phyloP scores from a whole-genome alignment of 1,140 invertebrate genomes.

The Papilio glaucus region DNA sequence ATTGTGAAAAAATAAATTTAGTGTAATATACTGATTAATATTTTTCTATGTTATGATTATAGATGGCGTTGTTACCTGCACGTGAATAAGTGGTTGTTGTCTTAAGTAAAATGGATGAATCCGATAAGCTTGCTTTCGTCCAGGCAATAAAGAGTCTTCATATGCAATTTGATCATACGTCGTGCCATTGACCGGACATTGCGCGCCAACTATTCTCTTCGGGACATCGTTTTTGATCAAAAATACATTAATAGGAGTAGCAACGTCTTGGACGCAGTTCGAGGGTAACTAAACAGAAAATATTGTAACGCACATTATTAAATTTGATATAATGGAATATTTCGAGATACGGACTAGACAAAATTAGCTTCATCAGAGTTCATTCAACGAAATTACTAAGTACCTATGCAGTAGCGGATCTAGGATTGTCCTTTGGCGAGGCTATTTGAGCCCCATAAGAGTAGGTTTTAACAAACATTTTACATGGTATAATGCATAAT shows the following conservation, averaged over 20 bases:
- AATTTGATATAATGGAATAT: not conserved
- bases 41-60: not conserved
- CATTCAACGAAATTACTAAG: too few species aligned
- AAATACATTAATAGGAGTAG: constrained; percentile 60
- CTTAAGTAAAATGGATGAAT: constrained; percentile 78
- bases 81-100: constrained; percentile 58
- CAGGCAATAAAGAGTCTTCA: constrained; percentile 73
- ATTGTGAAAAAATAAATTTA: not conserved
- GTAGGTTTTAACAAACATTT: too few species aligned
- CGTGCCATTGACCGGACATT: constrained; percentile 68
- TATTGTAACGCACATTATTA: constrained; percentile 16
- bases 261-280: constrained; percentile 59
- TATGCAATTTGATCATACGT: constrained; percentile 63
- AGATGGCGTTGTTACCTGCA: constrained; percentile 62
- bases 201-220: constrained; percentile 66
- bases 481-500: too few species aligned
- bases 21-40: not conserved
- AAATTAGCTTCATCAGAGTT: too few species aligned
- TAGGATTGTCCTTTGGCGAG: too few species aligned
- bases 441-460: too few species aligned
- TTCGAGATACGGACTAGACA: not conserved
- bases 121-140: constrained; percentile 65
- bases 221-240: constrained; percentile 67
- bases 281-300: constrained; percentile 57
- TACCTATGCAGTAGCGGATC: too few species aligned